Base-by-base conservation (phyloP, 2,888 invertebrate species). In the Artemia sp. region DNA sequence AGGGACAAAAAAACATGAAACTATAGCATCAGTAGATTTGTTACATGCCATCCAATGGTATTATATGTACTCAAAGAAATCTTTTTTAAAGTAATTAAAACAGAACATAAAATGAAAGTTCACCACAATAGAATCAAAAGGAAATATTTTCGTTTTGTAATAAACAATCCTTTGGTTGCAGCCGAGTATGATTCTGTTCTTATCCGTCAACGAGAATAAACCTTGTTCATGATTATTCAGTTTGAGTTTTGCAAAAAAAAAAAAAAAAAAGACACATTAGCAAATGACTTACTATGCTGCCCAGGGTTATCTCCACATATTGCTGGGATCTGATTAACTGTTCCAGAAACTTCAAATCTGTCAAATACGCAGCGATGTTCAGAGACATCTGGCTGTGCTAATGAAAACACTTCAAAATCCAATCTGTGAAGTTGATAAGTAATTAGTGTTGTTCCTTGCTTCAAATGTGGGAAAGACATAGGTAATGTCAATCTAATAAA, bases 221-320 rank as follows among this genome's bases (percentile, higher is more conserved):
- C 11, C 11, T 64, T 12, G 11, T 2, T 58, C 19, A 12, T 8
- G 10, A 50, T 14, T 50, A 64, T 51, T 19, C 11, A 51, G 12
- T 69, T n/a, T 51, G 11, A 24, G n/a, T 69, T 69, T 67, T 51
- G 19, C n/a, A 51, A 9, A 8, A 12, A 51, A 12, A 66, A 51
- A 50, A 64, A 19, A 19, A 19, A 19, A 19, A 19, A 19, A 19
- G 1, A 19, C 1, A 51, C n/a, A n/a, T 68, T 70, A 58, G 51
- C 24, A 38, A 38, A 38, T 19, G 11, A 71, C 73, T 73, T 73
- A 76, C 76, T 75, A 69, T 76, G 76, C 71, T 75, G 75, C 19
- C 75, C 75, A 51, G 72, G 71, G 70, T 76, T 75, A 67, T 75
- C 74, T 12, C 76, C 76, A 70, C 76, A 75, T 70, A 76, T 74